Conservation (phyloP, 2,888 invertebrate species). For the Drosophila neotestacea region DNA sequence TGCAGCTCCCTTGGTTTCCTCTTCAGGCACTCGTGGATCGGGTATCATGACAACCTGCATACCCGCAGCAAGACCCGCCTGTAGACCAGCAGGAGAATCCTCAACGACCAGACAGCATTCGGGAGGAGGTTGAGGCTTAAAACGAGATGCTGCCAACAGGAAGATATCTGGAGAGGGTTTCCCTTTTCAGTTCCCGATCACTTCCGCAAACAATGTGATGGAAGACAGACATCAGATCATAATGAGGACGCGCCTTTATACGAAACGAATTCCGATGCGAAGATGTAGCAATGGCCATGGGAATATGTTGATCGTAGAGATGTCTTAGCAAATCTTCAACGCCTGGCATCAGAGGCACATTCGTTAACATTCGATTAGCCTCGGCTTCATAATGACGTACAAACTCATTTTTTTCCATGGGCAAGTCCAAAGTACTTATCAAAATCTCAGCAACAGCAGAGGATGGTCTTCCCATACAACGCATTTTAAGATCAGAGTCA, state of each 20-base stretch:
- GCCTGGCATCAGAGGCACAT: slow-evolving; percentile 89
- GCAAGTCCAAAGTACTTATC: slow-evolving; percentile 87
- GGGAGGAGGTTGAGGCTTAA: slow-evolving; percentile 87
- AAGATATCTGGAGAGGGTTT: slow-evolving; percentile 95
- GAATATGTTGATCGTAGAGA: slow-evolving; percentile 89
- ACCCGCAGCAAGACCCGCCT: slow-evolving; percentile 90
- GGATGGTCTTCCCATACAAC: slow-evolving; percentile 89
- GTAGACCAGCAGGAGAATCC: slow-evolving; percentile 94
- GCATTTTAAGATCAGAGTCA: slow-evolving; percentile 90
- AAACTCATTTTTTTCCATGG: slow-evolving; percentile 88
- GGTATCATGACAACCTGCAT: slow-evolving; percentile 95
- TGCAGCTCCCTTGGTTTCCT: slow-evolving; percentile 87
- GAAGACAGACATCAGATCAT: slow-evolving; percentile 88
- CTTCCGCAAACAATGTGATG: slow-evolving; percentile 91
- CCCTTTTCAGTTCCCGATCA: slow-evolving; percentile 92
- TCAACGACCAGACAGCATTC: slow-evolving; percentile 92
- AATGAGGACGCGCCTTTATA: slow-evolving; percentile 88
- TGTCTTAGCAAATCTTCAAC: slow-evolving; percentile 91
- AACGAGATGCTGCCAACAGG: slow-evolving; percentile 90
- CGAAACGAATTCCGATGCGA: slow-evolving; percentile 89
- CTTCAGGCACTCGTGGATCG: slow-evolving; percentile 86
- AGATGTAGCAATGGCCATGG: slow-evolving; percentile 94
- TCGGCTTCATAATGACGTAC: slow-evolving; percentile 67
- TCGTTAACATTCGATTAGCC: slow-evolving; percentile 86
- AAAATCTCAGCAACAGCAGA: slow-evolving; percentile 87